phyloP scores from a whole-genome alignment of 2,113 vertebrate species.

The Oncorhynchus gorbuscha region DNA sequence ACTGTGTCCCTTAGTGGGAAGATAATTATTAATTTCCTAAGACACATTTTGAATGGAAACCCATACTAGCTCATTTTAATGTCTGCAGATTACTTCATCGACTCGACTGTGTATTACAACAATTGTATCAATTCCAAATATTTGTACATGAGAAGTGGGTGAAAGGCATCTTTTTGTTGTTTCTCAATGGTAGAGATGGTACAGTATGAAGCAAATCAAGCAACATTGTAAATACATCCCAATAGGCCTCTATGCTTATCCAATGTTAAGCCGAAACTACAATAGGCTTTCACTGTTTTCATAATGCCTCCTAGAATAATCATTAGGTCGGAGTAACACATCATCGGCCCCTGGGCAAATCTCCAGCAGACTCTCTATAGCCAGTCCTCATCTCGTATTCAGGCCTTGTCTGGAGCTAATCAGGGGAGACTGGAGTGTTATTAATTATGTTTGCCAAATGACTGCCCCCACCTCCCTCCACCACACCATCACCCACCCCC shows the following conservation, averaged over 20 bases:
- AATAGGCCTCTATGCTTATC: neutral
- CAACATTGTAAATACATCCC: too few relatives aligned
- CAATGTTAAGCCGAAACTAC: neutral
- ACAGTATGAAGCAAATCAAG: too few relatives aligned
- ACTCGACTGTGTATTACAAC: too few relatives aligned
- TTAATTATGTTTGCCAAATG: slow-evolving; percentile 47
- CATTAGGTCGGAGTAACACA: slow-evolving; percentile 16
- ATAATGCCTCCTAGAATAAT: neutral
- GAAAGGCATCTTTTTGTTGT: too few relatives aligned
- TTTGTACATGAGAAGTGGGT: too few relatives aligned
- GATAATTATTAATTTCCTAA: neutral
- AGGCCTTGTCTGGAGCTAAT: slow-evolving; percentile 43
- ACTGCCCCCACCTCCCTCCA: neutral
- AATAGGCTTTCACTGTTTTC: neutral
- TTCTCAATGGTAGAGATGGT: too few relatives aligned
- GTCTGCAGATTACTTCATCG: neutral
- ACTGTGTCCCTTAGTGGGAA: neutral
- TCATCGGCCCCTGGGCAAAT: neutral
- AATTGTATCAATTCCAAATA: too few relatives aligned
- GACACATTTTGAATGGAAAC: neutral
- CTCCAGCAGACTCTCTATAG: slow-evolving; percentile 27
- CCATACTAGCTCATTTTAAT: neutral
- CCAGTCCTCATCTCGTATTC: slow-evolving; percentile 22
- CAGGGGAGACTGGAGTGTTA: slow-evolving; percentile 38
- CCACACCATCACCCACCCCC: neutral